Evolutionary conservation across 2,113 vertebrate genomes (phyloP).

Genomic region (Boulengeromyrus knoepffleri): DNA sequence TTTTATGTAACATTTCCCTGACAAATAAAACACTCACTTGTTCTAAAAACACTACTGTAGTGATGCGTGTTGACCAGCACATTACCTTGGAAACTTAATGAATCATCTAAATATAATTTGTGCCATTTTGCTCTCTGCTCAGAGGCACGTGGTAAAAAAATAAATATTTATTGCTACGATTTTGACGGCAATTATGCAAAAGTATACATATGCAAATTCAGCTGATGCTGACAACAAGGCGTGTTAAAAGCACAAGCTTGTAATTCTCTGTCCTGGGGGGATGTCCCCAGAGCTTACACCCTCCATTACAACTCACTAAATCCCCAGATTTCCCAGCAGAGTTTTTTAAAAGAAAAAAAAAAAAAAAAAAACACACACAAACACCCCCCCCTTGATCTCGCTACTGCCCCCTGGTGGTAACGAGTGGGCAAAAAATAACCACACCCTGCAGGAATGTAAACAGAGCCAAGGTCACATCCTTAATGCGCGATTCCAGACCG

Average conservation of each 20-base stretch:
- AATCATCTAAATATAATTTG: neutral
- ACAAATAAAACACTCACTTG: neutral
- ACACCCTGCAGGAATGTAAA: neutral
- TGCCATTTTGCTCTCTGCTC: neutral
- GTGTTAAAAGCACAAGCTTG: neutral
- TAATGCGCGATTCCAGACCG: accelerated
- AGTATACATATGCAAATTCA: neutral
- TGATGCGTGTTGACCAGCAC: neutral
- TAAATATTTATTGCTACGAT: conserved; percentile 21
- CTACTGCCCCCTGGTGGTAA: neutral
- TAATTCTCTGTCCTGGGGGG: neutral
- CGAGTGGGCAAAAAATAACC: too few species aligned
- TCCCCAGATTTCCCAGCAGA: neutral
- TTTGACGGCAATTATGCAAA: neutral
- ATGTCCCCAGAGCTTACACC: neutral
- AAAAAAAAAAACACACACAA: neutral
- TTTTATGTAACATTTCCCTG: neutral
- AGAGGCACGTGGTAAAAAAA: conserved; percentile 14
- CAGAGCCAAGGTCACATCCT: neutral
- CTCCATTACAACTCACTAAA: neutral
- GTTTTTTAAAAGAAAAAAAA: neutral
- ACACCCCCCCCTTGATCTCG: neutral
- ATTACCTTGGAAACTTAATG: neutral
- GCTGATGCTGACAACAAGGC: neutral
- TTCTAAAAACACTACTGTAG: neutral